Evolutionary conservation across 2,113 vertebrate species (phyloP).

Genomic region (Phrynocephalus versicolor): DNA sequence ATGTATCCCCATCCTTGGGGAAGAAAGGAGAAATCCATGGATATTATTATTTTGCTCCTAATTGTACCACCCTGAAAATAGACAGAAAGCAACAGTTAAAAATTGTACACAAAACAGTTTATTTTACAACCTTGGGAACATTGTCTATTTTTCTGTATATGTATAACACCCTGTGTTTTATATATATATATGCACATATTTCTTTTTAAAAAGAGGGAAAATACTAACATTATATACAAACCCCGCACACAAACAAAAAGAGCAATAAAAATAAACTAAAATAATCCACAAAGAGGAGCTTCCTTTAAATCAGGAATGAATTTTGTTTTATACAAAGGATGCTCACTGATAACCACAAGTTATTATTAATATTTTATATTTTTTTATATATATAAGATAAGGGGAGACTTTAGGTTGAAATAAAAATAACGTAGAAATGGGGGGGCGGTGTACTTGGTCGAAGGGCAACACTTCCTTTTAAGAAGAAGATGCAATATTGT

Average conservation of each 20-base stretch:
- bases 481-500: constrained; percentile 6
- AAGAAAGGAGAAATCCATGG: background rate
- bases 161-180: constrained; percentile 67
- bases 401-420: constrained; percentile 36
- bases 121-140: constrained; percentile 67
- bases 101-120: constrained; percentile 71
- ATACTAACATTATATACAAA: constrained; percentile 74
- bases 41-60: background rate
- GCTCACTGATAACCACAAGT: constrained; percentile 43
- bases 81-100: background rate
- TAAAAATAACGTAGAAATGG: constrained; percentile 15
- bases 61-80: background rate
- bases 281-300: constrained; percentile 44
- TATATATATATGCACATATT: constrained; percentile 45
- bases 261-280: constrained; percentile 25
- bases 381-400: constrained; percentile 8
- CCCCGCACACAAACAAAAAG: background rate
- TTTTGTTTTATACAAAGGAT: constrained; percentile 51
- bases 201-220: constrained; percentile 60
- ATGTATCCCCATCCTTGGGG: too few relatives aligned
- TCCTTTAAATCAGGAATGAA: constrained; percentile 77
- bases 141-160: constrained; percentile 66
- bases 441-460: fast-evolving
- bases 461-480: constrained; percentile 30
- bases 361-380: constrained; percentile 49